Conservation (phyloP, 2,113 vertebrate genomes). For the Rhinolophus sinicus region DNA sequence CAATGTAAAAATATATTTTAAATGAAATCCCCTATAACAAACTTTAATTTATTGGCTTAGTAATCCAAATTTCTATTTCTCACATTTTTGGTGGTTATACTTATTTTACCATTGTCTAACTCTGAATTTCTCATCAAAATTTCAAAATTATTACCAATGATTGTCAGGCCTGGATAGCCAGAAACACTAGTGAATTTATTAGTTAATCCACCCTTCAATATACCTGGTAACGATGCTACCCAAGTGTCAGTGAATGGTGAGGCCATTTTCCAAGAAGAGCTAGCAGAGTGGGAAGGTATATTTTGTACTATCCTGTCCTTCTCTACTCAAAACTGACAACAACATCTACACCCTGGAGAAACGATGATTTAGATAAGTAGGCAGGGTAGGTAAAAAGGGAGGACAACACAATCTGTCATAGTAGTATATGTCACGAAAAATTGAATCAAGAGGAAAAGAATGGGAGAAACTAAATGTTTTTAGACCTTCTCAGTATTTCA, state of each 20-base stretch:
- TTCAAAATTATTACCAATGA: not conserved
- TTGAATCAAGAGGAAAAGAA: not conserved
- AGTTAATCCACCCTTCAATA: not conserved
- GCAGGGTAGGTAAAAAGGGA: not conserved
- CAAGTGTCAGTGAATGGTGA: not conserved
- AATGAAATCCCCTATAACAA: not conserved
- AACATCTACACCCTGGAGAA: not conserved
- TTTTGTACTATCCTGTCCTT: not conserved
- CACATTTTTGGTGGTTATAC: not conserved
- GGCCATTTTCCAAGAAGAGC: not conserved
- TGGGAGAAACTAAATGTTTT: not conserved
- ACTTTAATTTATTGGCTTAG: not conserved
- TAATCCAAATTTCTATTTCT: slow-evolving; percentile 12
- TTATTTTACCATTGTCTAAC: not conserved
- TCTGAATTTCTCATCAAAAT: slow-evolving; percentile 43
- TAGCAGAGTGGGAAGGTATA: not conserved
- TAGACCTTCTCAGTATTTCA: not conserved
- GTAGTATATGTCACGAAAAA: not conserved
- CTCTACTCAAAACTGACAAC: not conserved
- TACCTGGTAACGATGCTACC: not conserved
- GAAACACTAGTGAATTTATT: not conserved
- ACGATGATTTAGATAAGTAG: not conserved
- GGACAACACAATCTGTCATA: not conserved
- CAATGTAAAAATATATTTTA: not conserved
- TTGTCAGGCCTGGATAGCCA: not conserved